phyloP scores from a whole-genome alignment of 2,888 invertebrate species.

The Steinernema hermaphroditum region DNA sequence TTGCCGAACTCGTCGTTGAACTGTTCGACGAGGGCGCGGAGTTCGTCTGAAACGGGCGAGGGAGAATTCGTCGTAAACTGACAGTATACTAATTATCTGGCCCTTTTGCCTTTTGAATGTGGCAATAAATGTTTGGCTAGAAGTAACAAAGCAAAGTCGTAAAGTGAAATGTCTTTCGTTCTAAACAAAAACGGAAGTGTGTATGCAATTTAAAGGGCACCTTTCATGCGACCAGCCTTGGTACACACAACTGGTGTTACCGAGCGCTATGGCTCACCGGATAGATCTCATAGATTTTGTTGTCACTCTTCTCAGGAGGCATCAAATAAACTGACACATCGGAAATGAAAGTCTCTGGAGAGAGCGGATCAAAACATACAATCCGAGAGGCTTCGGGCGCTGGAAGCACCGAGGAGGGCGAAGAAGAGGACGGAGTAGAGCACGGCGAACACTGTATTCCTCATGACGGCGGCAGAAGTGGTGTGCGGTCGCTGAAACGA shows the following conservation, averaged over 20 bases:
- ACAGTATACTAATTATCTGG: too few relatives aligned
- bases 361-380: not conserved
- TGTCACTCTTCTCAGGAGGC: too few relatives aligned
- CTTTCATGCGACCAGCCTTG: not conserved
- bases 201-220: not conserved
- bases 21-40: conserved; percentile 12
- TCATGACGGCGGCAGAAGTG: not conserved
- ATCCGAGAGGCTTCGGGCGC: conserved; percentile 20
- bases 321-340: not conserved
- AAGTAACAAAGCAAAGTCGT: not conserved
- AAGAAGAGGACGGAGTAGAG: conserved; percentile 8
- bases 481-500: conserved; percentile 15
- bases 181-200: not conserved
- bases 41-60: conserved; percentile 15
- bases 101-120: not conserved
- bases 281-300: too few relatives aligned
- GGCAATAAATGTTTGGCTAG: not conserved
- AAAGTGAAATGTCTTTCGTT: not conserved
- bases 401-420: not conserved
- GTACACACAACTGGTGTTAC: too few relatives aligned
- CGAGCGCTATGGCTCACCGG: too few relatives aligned
- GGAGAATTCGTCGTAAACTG: too few relatives aligned
- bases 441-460: conserved; percentile 19
- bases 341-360: not conserved
- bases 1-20: conserved; percentile 27